These are phyloP conservation scores for Byasa hedistus DNA, from an alignment of 2,888 invertebrate genomes.

Conservation along the genomic window DNA sequence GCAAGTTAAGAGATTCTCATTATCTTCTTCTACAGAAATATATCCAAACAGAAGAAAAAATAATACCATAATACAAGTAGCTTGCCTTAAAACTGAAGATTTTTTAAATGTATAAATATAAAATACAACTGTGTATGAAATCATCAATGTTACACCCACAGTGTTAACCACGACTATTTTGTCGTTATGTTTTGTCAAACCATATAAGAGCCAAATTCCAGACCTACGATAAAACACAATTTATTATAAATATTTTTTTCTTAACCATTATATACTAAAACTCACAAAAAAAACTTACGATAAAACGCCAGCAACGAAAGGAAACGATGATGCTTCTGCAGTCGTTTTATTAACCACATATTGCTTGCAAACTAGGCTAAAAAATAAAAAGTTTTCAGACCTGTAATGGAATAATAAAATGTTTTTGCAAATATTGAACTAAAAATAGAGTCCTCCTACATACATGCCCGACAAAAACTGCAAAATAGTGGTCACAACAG, in stretches of 20 bases:
- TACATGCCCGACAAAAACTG: slow-evolving; percentile 93
- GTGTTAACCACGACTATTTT: slow-evolving; percentile 87
- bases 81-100: slow-evolving; percentile 81
- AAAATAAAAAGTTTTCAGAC: slow-evolving; percentile 45
- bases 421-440: background rate
- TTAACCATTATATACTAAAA: slow-evolving; percentile 1
- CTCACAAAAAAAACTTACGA: slow-evolving; percentile 78
- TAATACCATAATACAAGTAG: slow-evolving; percentile 73
- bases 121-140: slow-evolving; percentile 85
- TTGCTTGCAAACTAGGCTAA: slow-evolving; percentile 87
- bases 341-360: slow-evolving; percentile 87
- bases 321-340: slow-evolving; percentile 86
- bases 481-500: slow-evolving; percentile 88
- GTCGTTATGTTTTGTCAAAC: slow-evolving; percentile 84
- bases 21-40: slow-evolving; percentile 77
- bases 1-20: slow-evolving; percentile 73
- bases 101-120: slow-evolving; percentile 87
- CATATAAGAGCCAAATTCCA: slow-evolving; percentile 90
- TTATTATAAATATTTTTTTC: slow-evolving; percentile 11
- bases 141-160: slow-evolving; percentile 86
- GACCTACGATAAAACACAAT: slow-evolving; percentile 76
- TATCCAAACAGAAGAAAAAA: slow-evolving; percentile 80
- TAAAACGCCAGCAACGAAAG: slow-evolving; percentile 87
- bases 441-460: slow-evolving; percentile 59
- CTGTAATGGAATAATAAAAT: background rate